Percentiles rank a stretch among this genome's conserved stretches.
These are phyloP conservation scores for Xenopus tropicalis DNA, from an alignment of 2,113 vertebrate genomes.

Conservation along the genomic window DNA sequence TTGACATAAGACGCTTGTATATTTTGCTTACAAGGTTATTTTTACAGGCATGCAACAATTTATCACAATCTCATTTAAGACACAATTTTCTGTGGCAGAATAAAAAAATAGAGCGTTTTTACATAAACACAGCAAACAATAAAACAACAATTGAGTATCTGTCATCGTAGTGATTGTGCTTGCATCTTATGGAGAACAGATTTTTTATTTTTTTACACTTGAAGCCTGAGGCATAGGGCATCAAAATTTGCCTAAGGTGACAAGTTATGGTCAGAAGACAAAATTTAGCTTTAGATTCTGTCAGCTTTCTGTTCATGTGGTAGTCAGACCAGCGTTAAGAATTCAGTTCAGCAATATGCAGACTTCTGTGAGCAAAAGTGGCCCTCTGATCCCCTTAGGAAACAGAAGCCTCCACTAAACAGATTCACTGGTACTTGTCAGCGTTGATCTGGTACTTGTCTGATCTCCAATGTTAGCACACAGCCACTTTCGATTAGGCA, in stretches of 20 bases:
- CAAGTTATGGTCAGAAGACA: not conserved
- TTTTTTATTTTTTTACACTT: not conserved
- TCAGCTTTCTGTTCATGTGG: not conserved
- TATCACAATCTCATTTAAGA: not conserved
- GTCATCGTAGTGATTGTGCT: not conserved
- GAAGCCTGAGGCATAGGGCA: not conserved
- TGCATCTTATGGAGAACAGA: too few species aligned
- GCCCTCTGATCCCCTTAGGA: constrained; percentile 16
- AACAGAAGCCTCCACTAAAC: constrained; percentile 6
- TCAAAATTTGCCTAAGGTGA: not conserved
- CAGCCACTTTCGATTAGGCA: constrained; percentile 29
- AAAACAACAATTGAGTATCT: not conserved
- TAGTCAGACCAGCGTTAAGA: not conserved
- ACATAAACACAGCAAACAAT: not conserved
- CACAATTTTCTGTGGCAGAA: not conserved
- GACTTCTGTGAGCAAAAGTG: not conserved
- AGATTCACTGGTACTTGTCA: constrained; percentile 27
- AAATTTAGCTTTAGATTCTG: not conserved
- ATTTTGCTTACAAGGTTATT: not conserved
- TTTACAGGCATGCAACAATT: not conserved
- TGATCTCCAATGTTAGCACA: constrained; percentile 16
- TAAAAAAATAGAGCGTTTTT: not conserved
- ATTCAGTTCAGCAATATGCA: not conserved
- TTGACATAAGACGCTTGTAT: not conserved
- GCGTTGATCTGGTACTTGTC: constrained; percentile 15